A percentile compares a stretch with the other conserved stretches of the same genome.
Evolutionary conservation across 2,888 invertebrate genomes (phyloP).

Genomic region (Adineta ricciae): DNA sequence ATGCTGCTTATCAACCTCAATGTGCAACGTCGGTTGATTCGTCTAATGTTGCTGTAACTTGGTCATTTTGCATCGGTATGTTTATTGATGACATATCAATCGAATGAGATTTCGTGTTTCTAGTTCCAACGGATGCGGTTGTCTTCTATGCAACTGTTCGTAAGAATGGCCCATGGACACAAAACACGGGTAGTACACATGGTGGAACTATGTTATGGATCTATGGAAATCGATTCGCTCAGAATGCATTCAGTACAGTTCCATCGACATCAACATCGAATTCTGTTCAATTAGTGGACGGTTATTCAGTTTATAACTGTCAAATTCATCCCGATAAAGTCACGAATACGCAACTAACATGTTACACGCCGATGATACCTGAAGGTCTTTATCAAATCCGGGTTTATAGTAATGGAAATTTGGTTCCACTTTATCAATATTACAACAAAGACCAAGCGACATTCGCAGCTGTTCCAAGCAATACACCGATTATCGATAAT

Average conservation of each 20-base stretch:
- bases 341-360: slow-evolving; percentile 28
- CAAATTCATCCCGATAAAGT: slow-evolving; percentile 28
- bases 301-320: slow-evolving; percentile 21
- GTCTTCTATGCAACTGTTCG: neutral
- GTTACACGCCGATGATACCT: slow-evolving; percentile 23
- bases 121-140: slow-evolving; percentile 25
- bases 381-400: slow-evolving; percentile 22
- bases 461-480: neutral
- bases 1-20: neutral
- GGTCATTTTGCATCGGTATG: neutral
- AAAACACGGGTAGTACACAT: slow-evolving; percentile 15
- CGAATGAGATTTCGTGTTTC: neutral
- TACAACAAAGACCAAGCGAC: neutral
- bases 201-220: slow-evolving; percentile 32
- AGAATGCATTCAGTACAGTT: slow-evolving; percentile 11
- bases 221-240: slow-evolving; percentile 26
- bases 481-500: neutral
- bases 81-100: neutral
- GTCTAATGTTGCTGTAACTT: neutral
- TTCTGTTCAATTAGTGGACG: slow-evolving; percentile 22
- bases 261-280: slow-evolving; percentile 8
- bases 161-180: slow-evolving; percentile 10
- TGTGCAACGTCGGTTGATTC: neutral
- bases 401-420: slow-evolving; percentile 23
- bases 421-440: slow-evolving; percentile 29